Base-by-base conservation (phyloP, 1,140 invertebrate species). In the Helicorthomorpha holstii region DNA sequence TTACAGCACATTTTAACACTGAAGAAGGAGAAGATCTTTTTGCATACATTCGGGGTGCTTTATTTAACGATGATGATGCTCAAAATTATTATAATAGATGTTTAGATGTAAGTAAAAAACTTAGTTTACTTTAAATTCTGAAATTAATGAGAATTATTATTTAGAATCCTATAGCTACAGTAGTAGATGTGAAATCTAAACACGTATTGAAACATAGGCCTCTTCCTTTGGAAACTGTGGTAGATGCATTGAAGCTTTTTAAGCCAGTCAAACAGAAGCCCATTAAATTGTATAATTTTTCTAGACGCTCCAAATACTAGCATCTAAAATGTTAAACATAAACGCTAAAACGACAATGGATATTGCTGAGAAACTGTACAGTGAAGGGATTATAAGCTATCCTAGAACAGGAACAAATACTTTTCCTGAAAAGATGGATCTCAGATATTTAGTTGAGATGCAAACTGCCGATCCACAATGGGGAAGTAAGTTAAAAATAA, bases 171-270 rank as follows among this genome's bases (percentile, higher is more conserved):
- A 67, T 66, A 23, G 92, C 91, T 0, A 82, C 69, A 44, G 89
- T 99, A 0, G 73, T 78, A 52, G 82, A 80, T 60, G 80, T 98
- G 2, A 78, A 75, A 21, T 82, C 78, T 42, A 93, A 94, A 67
- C 85, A 83, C 0, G 98, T 97, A 69, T 85, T 76, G 50, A 98
- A 98, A 72, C 98, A 89, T 91, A 73, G 96, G 61, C 96, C 96
- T 16, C 61, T 83, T 42, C 88, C 95, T 22, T 68, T 99, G 54
- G 95, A 98, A 64, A 99, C 96, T 29, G 82, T 98, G 57, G 86
- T 91, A 76, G 73, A 78, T 77, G 56, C 41, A 42, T 29, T 1
- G 48, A 44, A n/a, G n/a, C n/a, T n/a, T n/a, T n/a, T n/a, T n/a
- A n/a, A n/a, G n/a, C n/a, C n/a, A n/a, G n/a, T n/a, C n/a, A n/a